phyloP scores from a whole-genome alignment of 2,113 vertebrate species.

The Rhodinocichla rosea region DNA sequence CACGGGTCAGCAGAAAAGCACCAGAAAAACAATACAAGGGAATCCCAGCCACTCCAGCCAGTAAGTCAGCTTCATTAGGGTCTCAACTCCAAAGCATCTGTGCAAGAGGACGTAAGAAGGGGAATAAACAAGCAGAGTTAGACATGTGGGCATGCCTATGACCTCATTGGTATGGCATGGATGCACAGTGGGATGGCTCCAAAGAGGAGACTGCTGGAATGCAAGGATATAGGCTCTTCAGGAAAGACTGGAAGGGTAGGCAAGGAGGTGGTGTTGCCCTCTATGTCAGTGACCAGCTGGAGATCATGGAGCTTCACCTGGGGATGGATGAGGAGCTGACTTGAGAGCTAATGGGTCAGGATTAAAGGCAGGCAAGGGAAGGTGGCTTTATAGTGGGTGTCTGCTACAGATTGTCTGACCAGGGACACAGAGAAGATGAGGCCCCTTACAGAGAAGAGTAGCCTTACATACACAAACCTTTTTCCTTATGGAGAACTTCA shows the following conservation, averaged over 20 bases:
- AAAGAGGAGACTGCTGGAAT: background rate
- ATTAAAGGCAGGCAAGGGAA: background rate
- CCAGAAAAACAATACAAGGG: background rate
- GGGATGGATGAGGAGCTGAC: background rate
- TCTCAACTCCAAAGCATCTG: background rate
- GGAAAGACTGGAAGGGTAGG: background rate
- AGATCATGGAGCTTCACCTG: background rate
- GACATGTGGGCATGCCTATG: background rate
- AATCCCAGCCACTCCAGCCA: background rate
- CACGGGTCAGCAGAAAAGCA: background rate
- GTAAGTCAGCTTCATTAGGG: background rate
- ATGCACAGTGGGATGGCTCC: background rate
- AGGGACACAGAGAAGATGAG: background rate
- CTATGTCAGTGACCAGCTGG: background rate
- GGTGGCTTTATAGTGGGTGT: background rate
- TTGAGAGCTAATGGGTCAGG: background rate
- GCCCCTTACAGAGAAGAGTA: background rate
- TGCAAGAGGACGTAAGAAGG: background rate
- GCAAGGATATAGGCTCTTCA: background rate
- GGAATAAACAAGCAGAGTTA: background rate
- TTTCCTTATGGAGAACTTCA: background rate
- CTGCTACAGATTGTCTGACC: background rate
- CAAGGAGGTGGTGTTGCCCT: background rate
- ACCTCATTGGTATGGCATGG: background rate
- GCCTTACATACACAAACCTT: fast-evolving